Evolutionary conservation across 2,888 invertebrate species (phyloP).

Genomic region (Chaetoderma sp.): DNA sequence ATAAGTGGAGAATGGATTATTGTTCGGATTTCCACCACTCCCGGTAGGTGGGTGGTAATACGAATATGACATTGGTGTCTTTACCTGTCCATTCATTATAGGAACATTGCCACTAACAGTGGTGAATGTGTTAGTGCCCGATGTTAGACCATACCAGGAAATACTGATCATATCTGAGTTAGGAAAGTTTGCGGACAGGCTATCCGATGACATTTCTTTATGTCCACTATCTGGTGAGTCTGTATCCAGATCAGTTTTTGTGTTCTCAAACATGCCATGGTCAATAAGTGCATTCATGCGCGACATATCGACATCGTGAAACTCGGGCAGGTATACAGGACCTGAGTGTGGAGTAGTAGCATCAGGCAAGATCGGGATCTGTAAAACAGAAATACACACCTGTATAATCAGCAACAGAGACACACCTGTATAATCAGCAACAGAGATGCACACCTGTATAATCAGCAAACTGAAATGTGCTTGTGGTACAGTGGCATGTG

Average conservation of each 20-base stretch:
- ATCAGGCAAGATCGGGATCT: constrained; percentile 58
- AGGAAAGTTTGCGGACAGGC: constrained; percentile 48
- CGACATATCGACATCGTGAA: constrained; percentile 36
- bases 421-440: neutral
- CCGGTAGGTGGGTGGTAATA: neutral
- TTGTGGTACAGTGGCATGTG: too few species aligned
- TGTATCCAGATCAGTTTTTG: constrained; percentile 53
- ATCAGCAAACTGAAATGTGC: too few species aligned
- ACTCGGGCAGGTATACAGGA: constrained; percentile 54
- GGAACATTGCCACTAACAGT: neutral
- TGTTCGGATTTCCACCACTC: neutral
- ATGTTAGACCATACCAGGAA: constrained; percentile 42
- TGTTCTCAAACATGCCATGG: constrained; percentile 46
- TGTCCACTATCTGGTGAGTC: constrained; percentile 68
- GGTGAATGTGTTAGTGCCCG: neutral
- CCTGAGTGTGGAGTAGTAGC: constrained; percentile 60
- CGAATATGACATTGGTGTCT: too few species aligned
- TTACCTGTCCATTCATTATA: too few species aligned
- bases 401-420: neutral
- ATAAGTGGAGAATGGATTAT: neutral
- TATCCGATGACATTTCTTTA: constrained; percentile 66
- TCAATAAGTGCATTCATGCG: constrained; percentile 37
- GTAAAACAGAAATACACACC: constrained; percentile 5
- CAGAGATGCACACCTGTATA: neutral
- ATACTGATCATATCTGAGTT: too few species aligned